Evolutionary conservation across 2,888 invertebrate genomes (phyloP).

Genomic region (Oxyteleia sp.): DNA sequence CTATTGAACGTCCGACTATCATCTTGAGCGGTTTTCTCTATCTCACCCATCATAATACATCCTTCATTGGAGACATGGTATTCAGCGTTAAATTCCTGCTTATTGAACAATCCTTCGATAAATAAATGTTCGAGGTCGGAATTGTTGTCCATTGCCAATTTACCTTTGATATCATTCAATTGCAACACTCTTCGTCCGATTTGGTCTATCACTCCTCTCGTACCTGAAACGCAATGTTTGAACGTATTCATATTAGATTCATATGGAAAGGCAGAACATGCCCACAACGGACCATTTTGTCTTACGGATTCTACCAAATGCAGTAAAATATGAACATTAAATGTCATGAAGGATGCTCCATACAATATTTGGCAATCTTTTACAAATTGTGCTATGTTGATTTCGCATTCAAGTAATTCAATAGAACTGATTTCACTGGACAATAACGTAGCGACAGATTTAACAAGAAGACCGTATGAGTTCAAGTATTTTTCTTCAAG

Average conservation of each 20-base stretch:
- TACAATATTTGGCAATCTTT: constrained; percentile 14
- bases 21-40: too few species aligned
- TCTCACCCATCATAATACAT: too few species aligned
- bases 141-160: constrained; percentile 8
- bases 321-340: constrained; percentile 21
- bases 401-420: constrained; percentile 37
- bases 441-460: constrained; percentile 17
- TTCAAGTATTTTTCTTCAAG: constrained; percentile 19
- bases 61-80: too few species aligned
- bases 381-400: constrained; percentile 11
- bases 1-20: too few species aligned
- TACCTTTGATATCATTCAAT: constrained; percentile 24
- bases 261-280: constrained; percentile 27
- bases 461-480: constrained; percentile 16
- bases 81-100: too few species aligned
- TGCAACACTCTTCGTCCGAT: constrained; percentile 18
- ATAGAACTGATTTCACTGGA: constrained; percentile 23
- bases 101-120: too few species aligned
- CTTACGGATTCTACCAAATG: constrained; percentile 12
- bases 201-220: constrained; percentile 18
- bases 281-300: constrained; percentile 8
- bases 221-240: constrained; percentile 14
- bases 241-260: constrained; percentile 35
- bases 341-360: constrained; percentile 20
- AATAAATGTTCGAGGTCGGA: too few species aligned